phyloP scores from a whole-genome alignment of 2,888 invertebrate species.

The Drosophila nigricruria region DNA sequence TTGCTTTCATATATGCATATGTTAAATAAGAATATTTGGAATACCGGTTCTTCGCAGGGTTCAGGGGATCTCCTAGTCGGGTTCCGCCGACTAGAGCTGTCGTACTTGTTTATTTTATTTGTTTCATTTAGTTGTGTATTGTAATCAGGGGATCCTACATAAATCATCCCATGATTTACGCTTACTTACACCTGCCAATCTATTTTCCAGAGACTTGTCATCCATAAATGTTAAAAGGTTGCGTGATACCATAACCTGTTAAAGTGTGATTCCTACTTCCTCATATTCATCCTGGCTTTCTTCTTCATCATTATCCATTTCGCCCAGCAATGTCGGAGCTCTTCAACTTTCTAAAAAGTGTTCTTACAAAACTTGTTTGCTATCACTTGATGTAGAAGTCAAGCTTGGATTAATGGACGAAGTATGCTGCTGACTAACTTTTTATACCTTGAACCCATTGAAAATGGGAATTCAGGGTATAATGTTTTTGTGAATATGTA shows the following conservation, averaged over 20 bases:
- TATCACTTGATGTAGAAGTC: slow-evolving; percentile 97
- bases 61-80: too few species aligned
- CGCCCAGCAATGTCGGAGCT: slow-evolving; percentile 93
- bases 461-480: too few species aligned
- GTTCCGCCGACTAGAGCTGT: too few species aligned
- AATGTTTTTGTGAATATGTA: too few species aligned
- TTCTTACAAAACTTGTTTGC: slow-evolving; percentile 95
- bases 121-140: too few species aligned
- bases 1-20: too few species aligned
- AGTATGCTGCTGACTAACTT: slow-evolving; percentile 85
- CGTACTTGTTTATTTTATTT: too few species aligned
- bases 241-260: slow-evolving; percentile 90
- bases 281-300: slow-evolving; percentile 98
- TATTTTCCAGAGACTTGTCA: slow-evolving; percentile 91
- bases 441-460: too few species aligned
- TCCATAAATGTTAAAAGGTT: slow-evolving; percentile 93
- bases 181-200: slow-evolving; percentile 87
- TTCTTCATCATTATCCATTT: slow-evolving; percentile 96
- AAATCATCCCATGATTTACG: slow-evolving; percentile 98
- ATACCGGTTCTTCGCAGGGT: too few species aligned
- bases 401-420: slow-evolving; percentile 94
- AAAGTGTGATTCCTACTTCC: slow-evolving; percentile 88
- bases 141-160: too few species aligned
- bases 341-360: slow-evolving; percentile 98
- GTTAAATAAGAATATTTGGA: too few species aligned